Percentiles rank a stretch among this genome's conserved stretches.
These are phyloP conservation scores for Rhodophaea formosa DNA, from an alignment of 2,888 invertebrate genomes.

Conservation along the genomic window DNA sequence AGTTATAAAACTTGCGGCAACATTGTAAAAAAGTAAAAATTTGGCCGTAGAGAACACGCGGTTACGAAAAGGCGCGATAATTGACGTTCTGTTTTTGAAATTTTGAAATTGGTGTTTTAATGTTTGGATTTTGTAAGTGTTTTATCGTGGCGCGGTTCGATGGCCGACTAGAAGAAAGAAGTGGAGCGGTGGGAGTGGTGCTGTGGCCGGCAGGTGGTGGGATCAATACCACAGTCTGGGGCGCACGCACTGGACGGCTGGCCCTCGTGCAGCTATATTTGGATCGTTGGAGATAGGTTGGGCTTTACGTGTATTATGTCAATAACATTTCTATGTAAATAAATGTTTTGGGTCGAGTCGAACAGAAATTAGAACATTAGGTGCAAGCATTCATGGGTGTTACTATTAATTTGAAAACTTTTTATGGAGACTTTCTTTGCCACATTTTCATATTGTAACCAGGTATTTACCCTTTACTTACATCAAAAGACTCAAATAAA, in stretches of 20 bases:
- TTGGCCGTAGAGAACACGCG: slow-evolving; percentile 32
- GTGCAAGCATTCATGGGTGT: neutral
- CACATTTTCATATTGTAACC: no score
- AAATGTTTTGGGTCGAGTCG: neutral
- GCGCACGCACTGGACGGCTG: slow-evolving; percentile 77
- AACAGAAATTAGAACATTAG: no score
- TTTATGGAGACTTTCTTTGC: no score
- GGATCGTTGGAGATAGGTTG: slow-evolving; percentile 38
- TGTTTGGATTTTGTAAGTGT: slow-evolving; percentile 42
- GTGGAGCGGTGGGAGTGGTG: slow-evolving; percentile 71
- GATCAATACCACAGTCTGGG: slow-evolving; percentile 73
- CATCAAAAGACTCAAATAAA: no score
- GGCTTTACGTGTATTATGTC: slow-evolving; percentile 44
- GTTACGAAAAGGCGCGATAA: slow-evolving; percentile 30
- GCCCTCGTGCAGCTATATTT: slow-evolving; percentile 54
- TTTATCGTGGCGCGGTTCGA: slow-evolving; percentile 64
- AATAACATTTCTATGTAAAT: slow-evolving; percentile 20
- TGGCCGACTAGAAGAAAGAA: slow-evolving; percentile 69
- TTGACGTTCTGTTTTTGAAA: slow-evolving; percentile 41
- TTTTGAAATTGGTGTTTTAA: slow-evolving; percentile 31
- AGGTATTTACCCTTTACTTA: no score
- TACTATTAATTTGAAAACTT: neutral
- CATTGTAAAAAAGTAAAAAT: slow-evolving; percentile 26
- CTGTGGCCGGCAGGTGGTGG: slow-evolving; percentile 64
- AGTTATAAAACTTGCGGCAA: slow-evolving; percentile 33